phyloP scores from a whole-genome alignment of 2,888 invertebrate species.

The Heliconius charithonia region DNA sequence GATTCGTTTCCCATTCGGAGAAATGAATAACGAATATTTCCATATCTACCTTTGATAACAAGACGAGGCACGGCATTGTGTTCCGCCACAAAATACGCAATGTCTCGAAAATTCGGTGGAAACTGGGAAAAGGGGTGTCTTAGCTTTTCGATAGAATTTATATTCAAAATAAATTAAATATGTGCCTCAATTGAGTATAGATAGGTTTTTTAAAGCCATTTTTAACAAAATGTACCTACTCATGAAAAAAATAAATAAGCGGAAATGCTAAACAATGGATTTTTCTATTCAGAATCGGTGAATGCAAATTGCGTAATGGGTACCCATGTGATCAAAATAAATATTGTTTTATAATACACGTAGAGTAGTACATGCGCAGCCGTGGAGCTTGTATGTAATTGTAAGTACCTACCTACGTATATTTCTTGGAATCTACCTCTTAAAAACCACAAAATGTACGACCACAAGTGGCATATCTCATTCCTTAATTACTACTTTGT shows the following conservation, averaged over 20 bases:
- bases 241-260: conserved; percentile 8
- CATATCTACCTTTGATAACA: too few species aligned
- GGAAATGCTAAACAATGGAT: conserved; percentile 19
- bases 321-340: conserved; percentile 7
- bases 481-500: neutral
- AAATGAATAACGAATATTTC: too few species aligned
- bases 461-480: neutral
- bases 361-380: neutral
- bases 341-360: conserved; percentile 17
- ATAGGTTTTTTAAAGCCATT: neutral
- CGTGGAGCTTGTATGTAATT: neutral
- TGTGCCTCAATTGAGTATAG: neutral
- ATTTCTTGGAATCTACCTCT: neutral
- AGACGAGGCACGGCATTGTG: too few species aligned
- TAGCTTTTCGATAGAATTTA: neutral
- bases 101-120: too few species aligned
- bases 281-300: conserved; percentile 14
- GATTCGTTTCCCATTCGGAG: too few species aligned
- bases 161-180: neutral
- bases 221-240: neutral
- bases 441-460: too few species aligned
- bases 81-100: too few species aligned
- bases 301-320: conserved; percentile 6
- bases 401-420: neutral
- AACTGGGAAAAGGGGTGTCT: too few species aligned